Evolutionary conservation across 2,797 vertebrate genomes (phyloP).

Genomic region (Falco concolor): DNA sequence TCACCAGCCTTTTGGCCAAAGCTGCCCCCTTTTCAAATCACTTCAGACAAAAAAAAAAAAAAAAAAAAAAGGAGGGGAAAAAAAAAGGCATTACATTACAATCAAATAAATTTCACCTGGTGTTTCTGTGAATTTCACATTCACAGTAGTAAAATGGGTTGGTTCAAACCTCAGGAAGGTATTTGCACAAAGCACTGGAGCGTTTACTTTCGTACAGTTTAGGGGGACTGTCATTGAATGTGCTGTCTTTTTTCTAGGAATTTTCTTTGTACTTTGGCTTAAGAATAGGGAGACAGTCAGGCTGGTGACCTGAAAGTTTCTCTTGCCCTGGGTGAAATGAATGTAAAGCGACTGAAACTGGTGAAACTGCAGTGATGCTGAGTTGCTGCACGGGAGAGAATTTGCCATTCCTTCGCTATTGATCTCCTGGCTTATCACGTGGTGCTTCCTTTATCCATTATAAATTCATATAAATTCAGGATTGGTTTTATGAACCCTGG

Average conservation of each 20-base stretch:
- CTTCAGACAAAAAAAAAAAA: neutral
- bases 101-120: neutral
- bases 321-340: neutral
- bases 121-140: neutral
- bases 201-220: neutral
- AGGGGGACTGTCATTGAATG: neutral
- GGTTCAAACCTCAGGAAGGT: neutral
- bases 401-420: neutral
- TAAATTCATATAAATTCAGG: neutral
- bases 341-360: neutral
- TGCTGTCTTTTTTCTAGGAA: neutral
- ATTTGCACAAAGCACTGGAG: neutral
- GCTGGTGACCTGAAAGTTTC: neutral
- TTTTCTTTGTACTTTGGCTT: neutral
- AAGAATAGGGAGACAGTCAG: neutral
- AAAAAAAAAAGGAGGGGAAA: neutral
- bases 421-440: neutral
- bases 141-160: neutral
- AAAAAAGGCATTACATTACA: neutral
- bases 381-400: neutral
- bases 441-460: neutral
- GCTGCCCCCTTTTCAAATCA: neutral
- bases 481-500: neutral
- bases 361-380: neutral
- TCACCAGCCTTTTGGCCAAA: neutral